Conservation (phyloP, 2,888 invertebrate genomes). For the Heliconius sara region DNA sequence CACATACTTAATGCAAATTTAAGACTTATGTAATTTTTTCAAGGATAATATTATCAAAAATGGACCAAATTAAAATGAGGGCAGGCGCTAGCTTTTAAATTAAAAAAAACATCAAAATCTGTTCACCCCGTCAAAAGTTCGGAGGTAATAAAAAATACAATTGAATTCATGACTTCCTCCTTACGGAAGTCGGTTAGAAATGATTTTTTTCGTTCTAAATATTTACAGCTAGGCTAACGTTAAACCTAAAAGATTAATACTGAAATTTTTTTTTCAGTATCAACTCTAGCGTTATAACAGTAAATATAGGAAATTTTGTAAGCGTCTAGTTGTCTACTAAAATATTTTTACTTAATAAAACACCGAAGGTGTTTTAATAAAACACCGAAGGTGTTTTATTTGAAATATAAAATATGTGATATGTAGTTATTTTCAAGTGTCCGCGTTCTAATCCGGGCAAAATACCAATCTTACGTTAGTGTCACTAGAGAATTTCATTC, state of each 20-base stretch:
- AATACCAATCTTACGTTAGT: constrained; percentile 43
- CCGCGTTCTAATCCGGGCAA: constrained; percentile 28
- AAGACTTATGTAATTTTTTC: too few species aligned
- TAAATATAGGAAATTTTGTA: not conserved
- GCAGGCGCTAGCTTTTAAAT: too few species aligned
- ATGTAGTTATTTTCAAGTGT: constrained; percentile 20
- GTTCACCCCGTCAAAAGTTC: too few species aligned
- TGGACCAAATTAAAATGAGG: too few species aligned
- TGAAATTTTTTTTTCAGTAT: too few species aligned
- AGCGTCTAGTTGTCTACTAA: not conserved
- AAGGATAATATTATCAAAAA: too few species aligned
- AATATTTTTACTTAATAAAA: not conserved
- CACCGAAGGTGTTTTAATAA: too few species aligned
- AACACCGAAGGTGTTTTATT: not conserved
- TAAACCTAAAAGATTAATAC: not conserved
- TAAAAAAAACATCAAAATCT: too few species aligned
- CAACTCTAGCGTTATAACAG: not conserved
- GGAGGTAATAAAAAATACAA: too few species aligned
- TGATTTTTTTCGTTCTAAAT: not conserved
- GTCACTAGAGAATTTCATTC: constrained; percentile 42
- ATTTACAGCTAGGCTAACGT: not conserved
- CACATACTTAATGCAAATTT: too few species aligned
- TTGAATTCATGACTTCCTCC: too few species aligned
- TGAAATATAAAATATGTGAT: constrained; percentile 16
- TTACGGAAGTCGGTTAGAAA: too few species aligned